phyloP scores from a whole-genome alignment of 2,113 vertebrate species.

The Pangasianodon gigas region DNA sequence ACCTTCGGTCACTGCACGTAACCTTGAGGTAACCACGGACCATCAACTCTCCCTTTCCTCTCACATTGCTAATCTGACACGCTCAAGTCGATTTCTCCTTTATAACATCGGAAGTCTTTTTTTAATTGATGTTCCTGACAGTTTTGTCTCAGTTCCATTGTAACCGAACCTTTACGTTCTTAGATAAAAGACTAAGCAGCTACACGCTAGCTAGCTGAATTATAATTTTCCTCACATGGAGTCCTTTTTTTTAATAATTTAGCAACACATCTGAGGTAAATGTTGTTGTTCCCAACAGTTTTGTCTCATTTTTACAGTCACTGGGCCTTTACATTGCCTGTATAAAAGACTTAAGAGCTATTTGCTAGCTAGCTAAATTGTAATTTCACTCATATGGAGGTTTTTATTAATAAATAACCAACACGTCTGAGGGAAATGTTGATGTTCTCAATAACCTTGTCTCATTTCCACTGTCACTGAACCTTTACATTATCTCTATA shows the following conservation, averaged over 20 bases:
- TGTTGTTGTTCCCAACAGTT: not conserved
- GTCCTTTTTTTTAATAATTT: not conserved
- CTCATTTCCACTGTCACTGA: not conserved
- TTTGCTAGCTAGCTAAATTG: not conserved
- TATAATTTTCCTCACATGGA: not conserved
- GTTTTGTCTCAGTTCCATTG: not conserved
- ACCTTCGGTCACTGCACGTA: too few relatives aligned
- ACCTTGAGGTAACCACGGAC: too few relatives aligned
- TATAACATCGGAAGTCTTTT: too few relatives aligned
- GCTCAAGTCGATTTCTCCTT: too few relatives aligned
- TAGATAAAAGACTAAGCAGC: not conserved
- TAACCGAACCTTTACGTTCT: not conserved
- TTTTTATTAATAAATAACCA: not conserved
- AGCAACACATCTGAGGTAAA: not conserved
- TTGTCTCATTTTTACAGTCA: not conserved
- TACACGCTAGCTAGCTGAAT: not conserved
- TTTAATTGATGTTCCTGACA: too few relatives aligned
- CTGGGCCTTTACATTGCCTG: not conserved
- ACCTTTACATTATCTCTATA: not conserved
- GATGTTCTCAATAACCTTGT: not conserved
- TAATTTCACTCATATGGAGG: not conserved
- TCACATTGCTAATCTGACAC: too few relatives aligned
- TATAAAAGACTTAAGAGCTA: not conserved
- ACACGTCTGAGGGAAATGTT: too few relatives aligned
- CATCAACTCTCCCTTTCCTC: too few relatives aligned